Evolutionary conservation across 2,113 vertebrate species (phyloP).

Genomic region (Lophura nycthemera): DNA sequence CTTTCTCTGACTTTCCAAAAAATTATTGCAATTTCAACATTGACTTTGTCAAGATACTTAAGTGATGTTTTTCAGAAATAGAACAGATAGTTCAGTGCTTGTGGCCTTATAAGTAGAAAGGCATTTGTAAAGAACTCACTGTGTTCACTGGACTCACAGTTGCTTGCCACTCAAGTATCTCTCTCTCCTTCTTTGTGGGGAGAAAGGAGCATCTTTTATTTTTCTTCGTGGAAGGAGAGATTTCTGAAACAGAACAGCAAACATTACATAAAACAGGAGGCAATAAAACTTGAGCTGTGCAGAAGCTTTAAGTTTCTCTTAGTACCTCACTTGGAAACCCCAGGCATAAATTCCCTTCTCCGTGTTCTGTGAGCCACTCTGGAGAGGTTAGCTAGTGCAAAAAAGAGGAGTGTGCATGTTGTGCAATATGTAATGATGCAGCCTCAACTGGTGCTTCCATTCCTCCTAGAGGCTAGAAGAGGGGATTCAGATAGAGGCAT

Average conservation of each 20-base stretch:
- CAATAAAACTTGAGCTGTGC: neutral
- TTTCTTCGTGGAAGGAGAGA: neutral
- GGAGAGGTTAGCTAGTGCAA: neutral
- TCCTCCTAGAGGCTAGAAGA: neutral
- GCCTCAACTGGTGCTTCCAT: fast-evolving
- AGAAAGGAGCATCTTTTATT: neutral
- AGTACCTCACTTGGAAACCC: neutral
- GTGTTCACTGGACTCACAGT: neutral
- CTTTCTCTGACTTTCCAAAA: neutral
- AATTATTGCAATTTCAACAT: neutral
- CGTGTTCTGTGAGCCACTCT: neutral
- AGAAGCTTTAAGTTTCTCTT: neutral
- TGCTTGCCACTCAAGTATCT: neutral
- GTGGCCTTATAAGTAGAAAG: neutral
- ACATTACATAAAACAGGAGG: neutral
- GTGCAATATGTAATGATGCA: neutral
- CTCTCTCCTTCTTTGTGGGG: neutral
- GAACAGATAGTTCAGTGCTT: neutral
- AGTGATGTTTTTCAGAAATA: neutral
- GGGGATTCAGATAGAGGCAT: neutral
- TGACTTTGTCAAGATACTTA: neutral
- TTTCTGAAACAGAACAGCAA: neutral
- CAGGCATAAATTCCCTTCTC: neutral
- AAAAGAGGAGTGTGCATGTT: neutral
- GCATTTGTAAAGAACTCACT: neutral